These are phyloP conservation scores for Helicoverpa assulta DNA, from an alignment of 2,888 invertebrate genomes.

Conservation along the genomic window DNA sequence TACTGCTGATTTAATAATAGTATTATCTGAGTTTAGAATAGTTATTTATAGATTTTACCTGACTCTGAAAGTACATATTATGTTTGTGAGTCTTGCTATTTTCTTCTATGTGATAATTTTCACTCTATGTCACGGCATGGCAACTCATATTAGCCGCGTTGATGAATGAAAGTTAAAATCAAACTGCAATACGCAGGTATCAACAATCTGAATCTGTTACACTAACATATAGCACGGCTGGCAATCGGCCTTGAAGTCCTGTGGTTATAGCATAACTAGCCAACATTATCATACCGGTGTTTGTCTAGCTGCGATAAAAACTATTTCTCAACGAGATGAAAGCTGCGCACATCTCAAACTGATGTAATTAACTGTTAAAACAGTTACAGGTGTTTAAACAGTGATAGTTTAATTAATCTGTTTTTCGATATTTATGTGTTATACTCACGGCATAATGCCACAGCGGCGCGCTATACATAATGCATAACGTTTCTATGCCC, in stretches of 20 bases:
- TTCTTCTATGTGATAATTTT: constrained; percentile 14
- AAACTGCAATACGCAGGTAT: constrained; percentile 24
- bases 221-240: constrained; percentile 34
- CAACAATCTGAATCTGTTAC: constrained; percentile 26
- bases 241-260: constrained; percentile 50
- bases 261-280: constrained; percentile 36
- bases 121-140: constrained; percentile 2
- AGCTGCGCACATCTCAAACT: constrained; percentile 17
- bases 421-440: constrained; percentile 53
- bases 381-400: constrained; percentile 35
- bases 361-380: constrained; percentile 22
- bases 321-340: constrained; percentile 29
- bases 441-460: constrained; percentile 55
- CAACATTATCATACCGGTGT: constrained; percentile 50
- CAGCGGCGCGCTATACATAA: constrained; percentile 63
- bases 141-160: background rate
- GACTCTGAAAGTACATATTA: background rate
- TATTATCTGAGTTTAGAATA: background rate
- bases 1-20: background rate
- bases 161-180: constrained; percentile 12
- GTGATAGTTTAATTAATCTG: constrained; percentile 37
- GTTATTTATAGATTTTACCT: background rate
- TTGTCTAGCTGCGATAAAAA: constrained; percentile 44
- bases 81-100: constrained; percentile 2
- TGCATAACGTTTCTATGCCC: constrained; percentile 66